phyloP scores from a whole-genome alignment of 1,140 invertebrate genomes.

The Onthophagus taurus region DNA sequence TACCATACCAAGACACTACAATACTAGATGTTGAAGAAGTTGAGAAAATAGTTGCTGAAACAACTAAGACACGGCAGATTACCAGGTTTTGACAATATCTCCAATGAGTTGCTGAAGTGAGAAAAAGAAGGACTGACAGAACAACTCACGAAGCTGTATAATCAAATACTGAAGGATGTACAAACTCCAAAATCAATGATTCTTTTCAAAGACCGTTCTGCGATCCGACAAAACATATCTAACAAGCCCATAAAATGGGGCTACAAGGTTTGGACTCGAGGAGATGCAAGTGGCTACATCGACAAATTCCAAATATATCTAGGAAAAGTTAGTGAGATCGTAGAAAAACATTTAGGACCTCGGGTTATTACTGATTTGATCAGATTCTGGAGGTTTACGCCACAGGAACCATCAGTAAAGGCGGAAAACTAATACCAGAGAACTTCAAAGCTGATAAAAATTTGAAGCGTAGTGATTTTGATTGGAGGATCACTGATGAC shows the following conservation, averaged over 20 bases:
- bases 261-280: neutral
- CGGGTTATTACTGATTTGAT: conserved; percentile 32
- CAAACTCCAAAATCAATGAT: conserved; percentile 35
- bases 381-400: conserved; percentile 23
- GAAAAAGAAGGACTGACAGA: no score
- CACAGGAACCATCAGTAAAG: conserved; percentile 31
- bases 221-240: conserved; percentile 32
- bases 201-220: conserved; percentile 7
- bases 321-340: conserved; percentile 25
- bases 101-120: no score
- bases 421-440: conserved; percentile 24
- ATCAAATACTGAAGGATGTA: conserved; percentile 17
- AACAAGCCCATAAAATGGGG: neutral
- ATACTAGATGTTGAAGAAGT: no score
- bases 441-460: conserved; percentile 30
- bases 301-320: conserved; percentile 9
- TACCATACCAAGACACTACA: no score
- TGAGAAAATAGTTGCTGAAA: no score
- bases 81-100: no score
- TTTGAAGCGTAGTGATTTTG: conserved; percentile 32
- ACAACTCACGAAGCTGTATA: no score
- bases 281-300: conserved; percentile 3
- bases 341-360: conserved; percentile 30
- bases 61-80: no score
- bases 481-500: conserved; percentile 31